Evolutionary conservation across 2,797 vertebrate genomes (phyloP).

Genomic region (Pseudochromis fuscus): DNA sequence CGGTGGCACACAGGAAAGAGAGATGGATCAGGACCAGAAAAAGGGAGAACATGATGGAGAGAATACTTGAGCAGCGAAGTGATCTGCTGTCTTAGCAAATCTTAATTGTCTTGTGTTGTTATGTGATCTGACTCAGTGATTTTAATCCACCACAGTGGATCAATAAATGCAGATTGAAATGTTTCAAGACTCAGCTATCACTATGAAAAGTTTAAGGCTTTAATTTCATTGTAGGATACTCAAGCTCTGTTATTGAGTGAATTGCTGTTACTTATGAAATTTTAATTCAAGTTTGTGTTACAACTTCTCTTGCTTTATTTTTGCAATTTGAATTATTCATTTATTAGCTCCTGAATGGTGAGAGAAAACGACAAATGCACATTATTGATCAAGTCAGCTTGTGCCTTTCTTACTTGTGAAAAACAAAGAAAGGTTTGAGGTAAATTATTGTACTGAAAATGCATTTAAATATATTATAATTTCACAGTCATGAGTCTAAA

Average conservation of each 20-base stretch:
- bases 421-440: neutral
- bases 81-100: conserved; percentile 39
- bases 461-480: conserved; percentile 8
- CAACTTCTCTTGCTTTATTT: conserved; percentile 22
- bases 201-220: conserved; percentile 16
- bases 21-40: conserved; percentile 87
- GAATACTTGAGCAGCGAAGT: conserved; percentile 78
- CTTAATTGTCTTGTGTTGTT: conserved; percentile 36
- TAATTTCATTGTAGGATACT: conserved; percentile 7
- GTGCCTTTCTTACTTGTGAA: conserved; percentile 50
- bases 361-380: conserved; percentile 14
- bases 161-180: conserved; percentile 40
- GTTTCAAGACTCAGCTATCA: conserved; percentile 24
- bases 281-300: conserved; percentile 6
- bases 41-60: conserved; percentile 83
- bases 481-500: neutral
- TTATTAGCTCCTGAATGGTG: neutral
- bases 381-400: conserved; percentile 20
- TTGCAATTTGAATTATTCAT: conserved; percentile 8
- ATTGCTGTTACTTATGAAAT: conserved; percentile 47
- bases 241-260: conserved; percentile 57
- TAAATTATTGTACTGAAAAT: conserved; percentile 5
- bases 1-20: conserved; percentile 82
- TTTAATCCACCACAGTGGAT: conserved; percentile 32
- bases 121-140: conserved; percentile 24